Conservation (phyloP, 1,140 invertebrate species). For the Anthonomus grandis region DNA sequence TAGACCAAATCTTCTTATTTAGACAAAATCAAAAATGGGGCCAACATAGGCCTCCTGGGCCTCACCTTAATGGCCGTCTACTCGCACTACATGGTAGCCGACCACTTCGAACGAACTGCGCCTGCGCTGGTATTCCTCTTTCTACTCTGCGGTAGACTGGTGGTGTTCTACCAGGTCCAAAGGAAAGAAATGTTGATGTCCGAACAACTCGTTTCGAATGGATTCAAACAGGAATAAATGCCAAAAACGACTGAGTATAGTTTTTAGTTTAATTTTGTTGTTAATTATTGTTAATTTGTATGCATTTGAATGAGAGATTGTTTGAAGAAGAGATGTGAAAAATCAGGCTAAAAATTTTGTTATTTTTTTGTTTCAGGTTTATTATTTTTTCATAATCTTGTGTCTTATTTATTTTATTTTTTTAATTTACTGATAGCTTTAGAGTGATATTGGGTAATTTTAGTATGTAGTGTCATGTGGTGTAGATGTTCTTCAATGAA, state of each 20-base stretch:
- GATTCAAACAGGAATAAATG: slow-evolving; percentile 63
- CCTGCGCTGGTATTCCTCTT: slow-evolving; percentile 93
- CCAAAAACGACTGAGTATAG: slow-evolving; percentile 1
- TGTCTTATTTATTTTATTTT: neutral
- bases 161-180: slow-evolving; percentile 65
- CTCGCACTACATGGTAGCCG: slow-evolving; percentile 88
- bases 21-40: slow-evolving; percentile 87
- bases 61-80: slow-evolving; percentile 87
- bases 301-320: neutral
- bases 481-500: too few relatives aligned
- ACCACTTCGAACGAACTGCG: slow-evolving; percentile 89
- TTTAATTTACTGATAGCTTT: neutral
- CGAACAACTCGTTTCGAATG: slow-evolving; percentile 56
- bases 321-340: neutral
- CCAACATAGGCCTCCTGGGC: slow-evolving; percentile 77
- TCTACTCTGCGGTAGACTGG: slow-evolving; percentile 88
- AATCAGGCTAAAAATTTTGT: neutral
- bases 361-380: neutral
- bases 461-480: too few relatives aligned
- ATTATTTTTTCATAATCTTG: neutral
- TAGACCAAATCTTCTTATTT: too few relatives aligned
- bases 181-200: slow-evolving; percentile 55
- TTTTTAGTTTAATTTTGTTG: neutral
- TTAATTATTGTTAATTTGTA: neutral
- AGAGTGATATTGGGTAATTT: too few relatives aligned